Evolutionary conservation across 2,888 invertebrate genomes (phyloP).

Genomic region (Operophtera brumata): DNA sequence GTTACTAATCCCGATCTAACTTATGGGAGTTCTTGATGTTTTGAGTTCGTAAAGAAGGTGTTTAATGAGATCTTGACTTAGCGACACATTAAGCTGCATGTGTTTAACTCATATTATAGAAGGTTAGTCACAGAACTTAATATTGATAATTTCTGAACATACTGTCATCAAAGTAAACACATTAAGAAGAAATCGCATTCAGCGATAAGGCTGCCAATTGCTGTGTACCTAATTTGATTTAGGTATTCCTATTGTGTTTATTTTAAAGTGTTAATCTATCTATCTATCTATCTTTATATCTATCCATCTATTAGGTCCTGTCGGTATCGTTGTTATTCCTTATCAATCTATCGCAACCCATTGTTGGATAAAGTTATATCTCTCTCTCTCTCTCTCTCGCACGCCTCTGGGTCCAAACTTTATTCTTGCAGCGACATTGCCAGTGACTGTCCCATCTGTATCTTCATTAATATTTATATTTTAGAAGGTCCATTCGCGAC

Average conservation of each 20-base stretch:
- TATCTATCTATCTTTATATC: too few relatives aligned
- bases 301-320: too few relatives aligned
- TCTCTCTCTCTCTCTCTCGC: too few relatives aligned
- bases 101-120: slow-evolving; percentile 2
- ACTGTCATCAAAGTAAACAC: neutral
- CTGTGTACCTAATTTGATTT: too few relatives aligned
- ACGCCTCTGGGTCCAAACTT: too few relatives aligned
- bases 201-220: too few relatives aligned
- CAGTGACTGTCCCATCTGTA: too few relatives aligned
- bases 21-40: slow-evolving; percentile 41
- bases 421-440: too few relatives aligned
- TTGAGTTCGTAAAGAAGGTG: slow-evolving; percentile 32
- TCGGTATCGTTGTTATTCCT: too few relatives aligned
- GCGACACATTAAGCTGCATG: slow-evolving; percentile 1
- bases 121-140: slow-evolving; percentile 4
- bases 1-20: slow-evolving; percentile 47
- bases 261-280: too few relatives aligned
- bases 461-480: neutral
- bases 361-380: neutral
- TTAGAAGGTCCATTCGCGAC: neutral
- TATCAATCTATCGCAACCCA: neutral
- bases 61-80: slow-evolving; percentile 19
- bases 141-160: neutral
- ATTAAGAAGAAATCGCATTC: too few relatives aligned
- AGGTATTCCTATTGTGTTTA: too few relatives aligned